Evolutionary conservation across 2,797 vertebrate species (phyloP), one percentile per base, ranked within the genome.

Genomic region (Gallinago nigripennis): DNA sequence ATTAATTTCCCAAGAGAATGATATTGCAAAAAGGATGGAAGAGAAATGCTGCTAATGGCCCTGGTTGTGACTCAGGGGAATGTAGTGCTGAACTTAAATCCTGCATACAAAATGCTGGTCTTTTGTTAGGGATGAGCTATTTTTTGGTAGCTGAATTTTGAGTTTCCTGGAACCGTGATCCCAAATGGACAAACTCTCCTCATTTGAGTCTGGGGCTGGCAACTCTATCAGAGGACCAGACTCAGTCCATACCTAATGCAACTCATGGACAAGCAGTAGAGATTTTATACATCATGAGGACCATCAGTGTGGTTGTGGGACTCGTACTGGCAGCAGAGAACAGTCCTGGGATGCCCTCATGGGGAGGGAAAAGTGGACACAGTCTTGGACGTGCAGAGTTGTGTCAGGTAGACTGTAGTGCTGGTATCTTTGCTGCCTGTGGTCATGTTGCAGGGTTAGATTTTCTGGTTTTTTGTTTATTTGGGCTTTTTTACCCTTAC

Each of bases 1-100:
- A 89, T 95, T 85, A 87, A 90, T 94, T 94, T 91, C 82, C 82
- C 65, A 33, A n/a, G 89, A 70, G 82, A 80, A 85, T 73, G 41
- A 43, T 66, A 27, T 12, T 87, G 77, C 65, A 86, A 71, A 78
- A 91, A 89, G 12, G n/a, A 45, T 88, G 51, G 81, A 79, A 77
- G 35, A 79, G 28, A 86, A 81, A 76, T 76, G 61, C 43, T 82
- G 51, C 31, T 94, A 63, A 79, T 76, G 39, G 76, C 43, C 16
- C 35, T 70, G 6, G 43, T 56, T 70, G 46, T 71, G 43, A 53
- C 76, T 58, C 39, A 48, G 39, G 50, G 57, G 35, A 78, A 57
- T 11, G 8, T 6, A 45, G 19, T 27, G 31, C 45, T 66, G 50
- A 90, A 64, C 17, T 50, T 72, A 30, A 0, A 92, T 83, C 35